Evolutionary conservation across 2,113 vertebrate genomes (phyloP).

Genomic region (Bos indicus): DNA sequence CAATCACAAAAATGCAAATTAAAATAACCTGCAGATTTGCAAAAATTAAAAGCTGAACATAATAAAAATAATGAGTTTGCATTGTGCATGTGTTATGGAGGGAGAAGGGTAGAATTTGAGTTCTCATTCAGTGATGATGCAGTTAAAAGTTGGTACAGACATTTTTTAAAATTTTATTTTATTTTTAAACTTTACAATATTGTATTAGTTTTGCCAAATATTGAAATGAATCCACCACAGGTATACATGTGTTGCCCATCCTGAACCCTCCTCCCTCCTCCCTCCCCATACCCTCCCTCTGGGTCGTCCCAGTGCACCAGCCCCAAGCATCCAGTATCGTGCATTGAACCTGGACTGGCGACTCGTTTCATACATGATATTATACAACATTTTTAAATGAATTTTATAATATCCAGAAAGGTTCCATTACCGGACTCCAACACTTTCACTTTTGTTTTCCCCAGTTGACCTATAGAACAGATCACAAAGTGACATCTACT

Average conservation of each 20-base stretch:
- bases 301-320: too few species aligned
- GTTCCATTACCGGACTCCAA: neutral
- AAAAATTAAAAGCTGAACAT: neutral
- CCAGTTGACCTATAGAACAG: neutral
- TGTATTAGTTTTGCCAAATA: too few species aligned
- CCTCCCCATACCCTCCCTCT: too few species aligned
- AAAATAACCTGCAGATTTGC: neutral
- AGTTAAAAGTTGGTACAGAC: neutral
- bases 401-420: neutral
- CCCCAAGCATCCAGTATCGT: too few species aligned
- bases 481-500: neutral
- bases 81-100: neutral
- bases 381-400: neutral
- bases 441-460: neutral
- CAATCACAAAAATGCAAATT: neutral
- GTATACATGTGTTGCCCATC: too few species aligned
- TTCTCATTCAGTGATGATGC: neutral
- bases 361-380: too few species aligned
- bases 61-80: neutral
- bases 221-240: too few species aligned
- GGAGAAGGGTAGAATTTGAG: neutral
- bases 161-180: neutral
- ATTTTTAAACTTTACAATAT: too few species aligned
- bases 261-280: too few species aligned
- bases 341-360: too few species aligned